phyloP scores from a whole-genome alignment of 2,113 vertebrate genomes.

The Forbesichthys papilliferus region DNA sequence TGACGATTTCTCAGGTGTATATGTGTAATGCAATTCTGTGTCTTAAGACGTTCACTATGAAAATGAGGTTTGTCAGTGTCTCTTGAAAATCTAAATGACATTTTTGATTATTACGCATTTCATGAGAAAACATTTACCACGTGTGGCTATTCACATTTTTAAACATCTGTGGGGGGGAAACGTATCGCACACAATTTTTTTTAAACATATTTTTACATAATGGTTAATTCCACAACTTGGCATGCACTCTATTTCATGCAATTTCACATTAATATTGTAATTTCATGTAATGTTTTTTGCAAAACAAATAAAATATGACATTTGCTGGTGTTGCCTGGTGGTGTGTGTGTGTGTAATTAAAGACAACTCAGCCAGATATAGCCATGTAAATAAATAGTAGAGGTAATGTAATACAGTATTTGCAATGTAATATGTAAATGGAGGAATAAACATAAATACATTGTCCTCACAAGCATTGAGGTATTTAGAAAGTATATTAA shows the following conservation, averaged over 20 bases:
- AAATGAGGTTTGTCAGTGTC: neutral
- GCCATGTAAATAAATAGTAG: no score
- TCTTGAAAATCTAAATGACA: neutral
- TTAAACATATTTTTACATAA: constrained; percentile 39
- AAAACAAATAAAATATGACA: constrained; percentile 38
- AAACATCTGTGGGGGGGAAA: constrained; percentile 7
- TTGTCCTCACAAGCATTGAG: no score
- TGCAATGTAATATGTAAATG: no score
- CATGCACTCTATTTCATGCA: constrained; percentile 45
- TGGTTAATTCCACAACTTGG: constrained; percentile 30
- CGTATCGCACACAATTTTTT: constrained; percentile 40
- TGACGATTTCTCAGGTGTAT: neutral
- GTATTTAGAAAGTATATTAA: no score
- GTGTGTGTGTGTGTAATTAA: no score
- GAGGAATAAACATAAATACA: no score
- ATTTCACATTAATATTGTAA: constrained; percentile 29
- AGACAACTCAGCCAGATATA: no score
- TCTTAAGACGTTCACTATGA: neutral
- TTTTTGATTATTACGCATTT: neutral
- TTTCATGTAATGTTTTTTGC: constrained; percentile 29
- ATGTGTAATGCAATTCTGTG: constrained; percentile 1
- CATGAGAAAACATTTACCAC: neutral
- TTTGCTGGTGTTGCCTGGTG: neutral
- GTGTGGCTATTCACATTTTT: constrained; percentile 21
- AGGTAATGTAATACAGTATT: no score